These are phyloP conservation scores for Lates japonicus DNA, from an alignment of 2,797 vertebrate genomes.

Conservation along the genomic window DNA sequence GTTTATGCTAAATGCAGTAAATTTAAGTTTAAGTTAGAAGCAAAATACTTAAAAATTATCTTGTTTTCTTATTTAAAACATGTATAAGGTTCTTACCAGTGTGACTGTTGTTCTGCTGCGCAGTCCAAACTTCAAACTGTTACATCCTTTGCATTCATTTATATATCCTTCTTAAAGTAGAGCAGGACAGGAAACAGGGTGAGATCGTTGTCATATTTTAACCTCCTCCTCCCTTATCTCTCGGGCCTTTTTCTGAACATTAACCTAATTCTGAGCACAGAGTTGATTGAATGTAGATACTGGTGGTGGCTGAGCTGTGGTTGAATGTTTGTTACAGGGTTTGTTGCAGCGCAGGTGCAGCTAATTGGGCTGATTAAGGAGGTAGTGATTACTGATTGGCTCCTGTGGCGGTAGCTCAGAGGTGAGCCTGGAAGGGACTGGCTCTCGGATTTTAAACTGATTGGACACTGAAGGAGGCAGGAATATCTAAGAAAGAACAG, in stretches of 20 bases:
- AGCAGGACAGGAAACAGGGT: background rate
- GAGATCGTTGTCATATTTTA: background rate
- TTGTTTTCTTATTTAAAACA: too few species aligned
- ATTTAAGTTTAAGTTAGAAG: too few species aligned
- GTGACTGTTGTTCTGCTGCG: accelerated
- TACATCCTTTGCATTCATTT: background rate
- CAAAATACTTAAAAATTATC: too few species aligned
- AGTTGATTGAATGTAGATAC: too few species aligned
- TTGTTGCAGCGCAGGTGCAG: background rate
- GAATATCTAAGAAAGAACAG: too few species aligned
- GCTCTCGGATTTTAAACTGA: background rate
- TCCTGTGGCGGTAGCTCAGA: background rate
- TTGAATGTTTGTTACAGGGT: background rate
- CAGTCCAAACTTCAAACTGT: background rate
- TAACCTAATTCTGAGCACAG: too few species aligned
- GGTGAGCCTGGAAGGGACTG: background rate
- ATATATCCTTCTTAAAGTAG: too few species aligned
- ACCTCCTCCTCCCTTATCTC: conserved; percentile 13
- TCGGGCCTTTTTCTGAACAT: too few species aligned
- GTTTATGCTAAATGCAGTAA: too few species aligned
- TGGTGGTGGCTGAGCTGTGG: background rate
- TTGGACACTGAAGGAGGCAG: background rate
- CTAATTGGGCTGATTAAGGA: too few species aligned
- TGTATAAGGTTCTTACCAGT: background rate
- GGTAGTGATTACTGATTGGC: background rate